Evolutionary conservation across 2,113 vertebrate species (phyloP), one percentile per base, ranked within the genome.

Genomic region (Ceyx melanurus): DNA sequence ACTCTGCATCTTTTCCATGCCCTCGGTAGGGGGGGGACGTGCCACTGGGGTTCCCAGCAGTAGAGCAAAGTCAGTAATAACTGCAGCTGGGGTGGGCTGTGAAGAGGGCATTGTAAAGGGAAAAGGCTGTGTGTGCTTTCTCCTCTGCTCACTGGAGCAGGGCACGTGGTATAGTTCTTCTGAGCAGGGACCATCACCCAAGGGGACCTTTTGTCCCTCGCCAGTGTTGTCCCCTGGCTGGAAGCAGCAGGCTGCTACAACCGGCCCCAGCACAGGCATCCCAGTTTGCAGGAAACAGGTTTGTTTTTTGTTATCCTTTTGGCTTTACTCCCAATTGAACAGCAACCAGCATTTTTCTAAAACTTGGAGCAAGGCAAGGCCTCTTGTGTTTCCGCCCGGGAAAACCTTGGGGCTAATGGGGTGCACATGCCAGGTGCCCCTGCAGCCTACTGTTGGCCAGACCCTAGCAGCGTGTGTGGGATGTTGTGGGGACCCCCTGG

Each of bases 271-370:
- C 33, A 11, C 21, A 85, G 58, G 46, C 75, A 89, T 82, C 79
- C 67, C 50, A 70, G 42, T 58, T 42, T 66, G 62, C 88, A 95
- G 90, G 85, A 95, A 95, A 46, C 90, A 94, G 75, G 90, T 94
- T 95, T 95, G 92, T 15, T 85, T 94, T 95, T 92, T 92, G 93
- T 94, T 94, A 92, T 92, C 56, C 90, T 64, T 86, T 86, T 95
- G 95, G 95, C 90, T 95, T 86, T 54, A 11, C 31, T 95, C 92
- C 92, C 85, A 83, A 13, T 71, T 95, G 93, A 96, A 89, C 82
- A 46, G 82, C 64, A 89, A 96, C 64, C 82, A 95, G 72, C 67
- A 70, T 82, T 62, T 91, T 90, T 91, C 48, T 67, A 58, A 86
- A 83, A 70, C 72, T 70, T 82, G 72, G 72, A 95, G 64, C 0